Evolutionary conservation across 2,888 invertebrate species (phyloP).

Genomic region (Ceraclea dissimilis): DNA sequence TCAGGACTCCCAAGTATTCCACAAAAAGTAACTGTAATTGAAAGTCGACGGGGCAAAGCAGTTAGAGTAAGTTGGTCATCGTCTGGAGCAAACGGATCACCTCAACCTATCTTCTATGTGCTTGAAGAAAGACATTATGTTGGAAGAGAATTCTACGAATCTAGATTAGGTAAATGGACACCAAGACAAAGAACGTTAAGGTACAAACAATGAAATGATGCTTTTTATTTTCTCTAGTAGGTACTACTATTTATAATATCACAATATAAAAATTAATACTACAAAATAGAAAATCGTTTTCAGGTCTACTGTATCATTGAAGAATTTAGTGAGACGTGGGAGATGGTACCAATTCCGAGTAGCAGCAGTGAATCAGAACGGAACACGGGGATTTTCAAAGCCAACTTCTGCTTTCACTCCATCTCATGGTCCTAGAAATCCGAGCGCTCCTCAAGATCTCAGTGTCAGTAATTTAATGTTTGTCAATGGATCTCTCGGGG

Average conservation of each 20-base stretch:
- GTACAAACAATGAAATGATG: slow-evolving; percentile 31
- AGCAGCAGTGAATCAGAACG: slow-evolving; percentile 63
- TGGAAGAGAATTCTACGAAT: slow-evolving; percentile 57
- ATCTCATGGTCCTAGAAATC: slow-evolving; percentile 52
- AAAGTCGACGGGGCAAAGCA: slow-evolving; percentile 44
- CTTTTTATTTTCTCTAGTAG: not conserved
- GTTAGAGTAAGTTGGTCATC: slow-evolving; percentile 37
- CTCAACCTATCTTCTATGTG: slow-evolving; percentile 47
- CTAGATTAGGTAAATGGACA: slow-evolving; percentile 58
- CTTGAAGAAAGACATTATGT: slow-evolving; percentile 65
- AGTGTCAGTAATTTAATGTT: slow-evolving; percentile 42
- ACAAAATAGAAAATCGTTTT: not conserved
- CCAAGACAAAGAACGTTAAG: slow-evolving; percentile 47
- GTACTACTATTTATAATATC: not conserved
- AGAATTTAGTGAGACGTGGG: slow-evolving; percentile 55
- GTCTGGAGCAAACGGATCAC: slow-evolving; percentile 41
- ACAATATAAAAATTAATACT: not conserved
- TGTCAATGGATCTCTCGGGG: slow-evolving; percentile 41
- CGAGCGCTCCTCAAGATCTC: slow-evolving; percentile 54
- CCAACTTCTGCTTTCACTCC: slow-evolving; percentile 53
- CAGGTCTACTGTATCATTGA: slow-evolving; percentile 48
- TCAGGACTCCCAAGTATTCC: slow-evolving; percentile 57
- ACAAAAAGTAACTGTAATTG: slow-evolving; percentile 50
- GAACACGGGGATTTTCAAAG: slow-evolving; percentile 63
- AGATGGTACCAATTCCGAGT: slow-evolving; percentile 76